These are phyloP conservation scores for Caenorhabditis imperialis DNA, from an alignment of 2,888 invertebrate species.

Conservation along the genomic window DNA sequence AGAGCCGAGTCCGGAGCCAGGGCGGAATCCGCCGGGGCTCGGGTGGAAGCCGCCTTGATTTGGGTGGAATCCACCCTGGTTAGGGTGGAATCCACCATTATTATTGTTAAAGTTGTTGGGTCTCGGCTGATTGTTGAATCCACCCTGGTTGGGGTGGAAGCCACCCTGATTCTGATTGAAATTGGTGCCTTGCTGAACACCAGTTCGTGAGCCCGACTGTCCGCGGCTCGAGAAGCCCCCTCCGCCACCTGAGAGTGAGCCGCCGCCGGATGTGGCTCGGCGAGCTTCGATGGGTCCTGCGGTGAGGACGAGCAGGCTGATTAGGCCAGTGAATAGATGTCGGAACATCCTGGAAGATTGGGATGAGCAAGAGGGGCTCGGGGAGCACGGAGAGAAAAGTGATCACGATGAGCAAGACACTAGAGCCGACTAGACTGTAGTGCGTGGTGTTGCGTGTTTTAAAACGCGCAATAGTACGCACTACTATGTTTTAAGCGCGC, in stretches of 20 bases:
- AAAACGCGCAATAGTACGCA: no score
- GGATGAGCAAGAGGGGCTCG: no score
- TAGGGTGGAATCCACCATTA: slow-evolving; percentile 19
- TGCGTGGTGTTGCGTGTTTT: no score
- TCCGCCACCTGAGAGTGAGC: neutral
- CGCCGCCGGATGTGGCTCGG: slow-evolving; percentile 22
- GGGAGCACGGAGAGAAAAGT: no score
- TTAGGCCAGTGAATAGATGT: slow-evolving; percentile 15
- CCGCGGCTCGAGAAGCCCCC: slow-evolving; percentile 35
- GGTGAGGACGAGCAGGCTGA: slow-evolving; percentile 24
- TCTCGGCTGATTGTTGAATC: slow-evolving; percentile 16
- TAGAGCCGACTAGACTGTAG: no score
- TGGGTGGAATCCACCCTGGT: slow-evolving; percentile 26
- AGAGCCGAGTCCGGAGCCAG: slow-evolving; percentile 50
- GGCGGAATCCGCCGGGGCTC: slow-evolving; percentile 44
- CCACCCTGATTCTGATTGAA: slow-evolving; percentile 12
- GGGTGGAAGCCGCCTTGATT: slow-evolving; percentile 44
- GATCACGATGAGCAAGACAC: no score
- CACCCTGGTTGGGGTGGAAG: slow-evolving; percentile 33
- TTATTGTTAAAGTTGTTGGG: slow-evolving; percentile 1
- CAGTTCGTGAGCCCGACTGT: slow-evolving; percentile 11
- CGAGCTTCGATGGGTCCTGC: slow-evolving; percentile 46
- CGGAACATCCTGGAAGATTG: slow-evolving; percentile 36
- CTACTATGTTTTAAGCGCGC: no score
- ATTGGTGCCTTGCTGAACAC: slow-evolving; percentile 14